These are phyloP conservation scores for Mobula hypostoma DNA, from an alignment of 2,113 vertebrate genomes.

Conservation along the genomic window DNA sequence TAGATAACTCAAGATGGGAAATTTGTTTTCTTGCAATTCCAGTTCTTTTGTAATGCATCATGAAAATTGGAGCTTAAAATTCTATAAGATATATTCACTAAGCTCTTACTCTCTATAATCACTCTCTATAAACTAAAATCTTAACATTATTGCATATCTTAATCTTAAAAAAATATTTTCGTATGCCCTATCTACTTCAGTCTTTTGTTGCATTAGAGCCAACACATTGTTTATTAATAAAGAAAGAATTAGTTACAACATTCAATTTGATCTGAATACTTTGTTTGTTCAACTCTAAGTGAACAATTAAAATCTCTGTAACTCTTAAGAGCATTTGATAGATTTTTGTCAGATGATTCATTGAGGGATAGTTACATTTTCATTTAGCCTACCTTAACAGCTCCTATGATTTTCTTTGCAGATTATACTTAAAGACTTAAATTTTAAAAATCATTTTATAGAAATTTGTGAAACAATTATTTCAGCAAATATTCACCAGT, in stretches of 20 bases:
- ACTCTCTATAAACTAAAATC: neutral
- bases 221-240: neutral
- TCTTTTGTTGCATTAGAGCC: neutral
- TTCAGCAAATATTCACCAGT: neutral
- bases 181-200: neutral
- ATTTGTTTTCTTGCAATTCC: constrained; percentile 21
- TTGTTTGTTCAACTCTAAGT: neutral
- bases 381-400: neutral
- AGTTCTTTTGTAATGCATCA: neutral
- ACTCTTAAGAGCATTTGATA: neutral
- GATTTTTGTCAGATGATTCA: neutral
- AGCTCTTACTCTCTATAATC: neutral
- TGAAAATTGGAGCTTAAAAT: neutral
- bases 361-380: neutral
- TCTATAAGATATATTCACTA: neutral
- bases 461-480: neutral
- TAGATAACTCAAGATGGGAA: constrained; percentile 51
- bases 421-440: neutral
- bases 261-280: neutral
- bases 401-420: neutral
- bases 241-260: neutral
- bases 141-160: neutral
- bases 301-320: neutral
- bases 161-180: neutral
- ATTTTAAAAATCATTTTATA: neutral